Conservation (phyloP, 2,888 invertebrate species). For the Cremastobaeus sp. region DNA sequence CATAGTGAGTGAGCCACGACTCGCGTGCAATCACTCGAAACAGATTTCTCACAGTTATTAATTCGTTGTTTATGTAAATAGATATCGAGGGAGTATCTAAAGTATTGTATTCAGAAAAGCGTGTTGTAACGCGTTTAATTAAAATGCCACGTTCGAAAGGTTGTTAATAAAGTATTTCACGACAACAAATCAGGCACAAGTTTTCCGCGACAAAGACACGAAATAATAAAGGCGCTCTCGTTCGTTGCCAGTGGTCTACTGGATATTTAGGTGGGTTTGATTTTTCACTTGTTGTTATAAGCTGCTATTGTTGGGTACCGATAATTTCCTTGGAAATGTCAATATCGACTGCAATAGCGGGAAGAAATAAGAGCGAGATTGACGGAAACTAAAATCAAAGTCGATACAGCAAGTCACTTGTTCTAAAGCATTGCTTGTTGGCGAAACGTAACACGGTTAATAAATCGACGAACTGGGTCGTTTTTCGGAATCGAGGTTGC, state of each 20-base stretch:
- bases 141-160: slow-evolving; percentile 54
- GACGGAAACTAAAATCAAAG: too few species aligned
- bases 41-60: slow-evolving; percentile 53
- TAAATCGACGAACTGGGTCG: too few species aligned
- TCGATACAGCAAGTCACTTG: too few species aligned
- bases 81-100: too few species aligned
- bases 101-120: slow-evolving; percentile 41
- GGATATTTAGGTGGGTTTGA: not conserved
- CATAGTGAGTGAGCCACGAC: slow-evolving; percentile 20
- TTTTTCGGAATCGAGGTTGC: too few species aligned
- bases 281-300: too few species aligned
- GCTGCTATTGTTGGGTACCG: too few species aligned
- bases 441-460: too few species aligned
- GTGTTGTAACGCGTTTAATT: slow-evolving; percentile 52
- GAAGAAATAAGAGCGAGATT: too few species aligned
- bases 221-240: not conserved
- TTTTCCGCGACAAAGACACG: slow-evolving; percentile 30
- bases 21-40: slow-evolving; percentile 18
- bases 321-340: too few species aligned
- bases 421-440: too few species aligned
- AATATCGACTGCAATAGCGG: too few species aligned
- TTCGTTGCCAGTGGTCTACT: slow-evolving; percentile 29
- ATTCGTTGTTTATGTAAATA: slow-evolving; percentile 54
- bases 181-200: slow-evolving; percentile 40
- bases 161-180: slow-evolving; percentile 40